Base-by-base conservation (phyloP, 1,140 invertebrate species). In the Macrotrachela quadricornifera region DNA sequence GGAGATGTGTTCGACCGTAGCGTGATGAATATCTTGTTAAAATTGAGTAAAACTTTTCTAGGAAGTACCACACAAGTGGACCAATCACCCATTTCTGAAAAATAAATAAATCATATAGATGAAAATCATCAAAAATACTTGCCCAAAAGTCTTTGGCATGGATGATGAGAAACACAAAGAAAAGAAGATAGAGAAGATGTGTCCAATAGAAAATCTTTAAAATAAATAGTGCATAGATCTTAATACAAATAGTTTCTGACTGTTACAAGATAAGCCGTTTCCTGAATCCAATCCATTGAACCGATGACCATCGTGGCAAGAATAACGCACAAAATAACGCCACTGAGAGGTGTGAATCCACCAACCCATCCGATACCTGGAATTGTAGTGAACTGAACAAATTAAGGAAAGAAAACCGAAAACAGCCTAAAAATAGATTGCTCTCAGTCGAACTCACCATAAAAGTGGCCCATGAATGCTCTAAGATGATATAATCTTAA, bases 201-300 rank as follows among this genome's bases (percentile, higher is more conserved):
- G 84, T 85, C 81, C 85, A 91, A 64, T 92, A 92, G 63, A 95
- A 95, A 18, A 92, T 75, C 83, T 87, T 46, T 30, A 8, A 30
- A 30, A 30, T 4, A 2, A 30, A 30, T 30, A n/a, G n/a, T 30
- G 21, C 2, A 30, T 30, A 30, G 8, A 44, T 4, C 9, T 44
- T 6, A 85, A 83, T 78, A 92, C 84, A 66, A 92, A 95, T 30
- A 2, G 8, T 4, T 30, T 30, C 8, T 30, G 21, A 30, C 8
- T 30, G 2, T 4, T 8, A 2, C 21, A 8, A 30, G 21, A 30
- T 60, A 80, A 81, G n/a, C 87, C 87, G 36, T 80, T 80, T 84
- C 73, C 49, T 87, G 71, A 0, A 92, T 81, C 63, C 83, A 85
- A 0, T 83, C 77, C 65, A 87, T 77, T 0, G 85, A 87, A 62